Evolutionary conservation across 2,797 vertebrate species (phyloP).

Genomic region (Ficedula albicollis): DNA sequence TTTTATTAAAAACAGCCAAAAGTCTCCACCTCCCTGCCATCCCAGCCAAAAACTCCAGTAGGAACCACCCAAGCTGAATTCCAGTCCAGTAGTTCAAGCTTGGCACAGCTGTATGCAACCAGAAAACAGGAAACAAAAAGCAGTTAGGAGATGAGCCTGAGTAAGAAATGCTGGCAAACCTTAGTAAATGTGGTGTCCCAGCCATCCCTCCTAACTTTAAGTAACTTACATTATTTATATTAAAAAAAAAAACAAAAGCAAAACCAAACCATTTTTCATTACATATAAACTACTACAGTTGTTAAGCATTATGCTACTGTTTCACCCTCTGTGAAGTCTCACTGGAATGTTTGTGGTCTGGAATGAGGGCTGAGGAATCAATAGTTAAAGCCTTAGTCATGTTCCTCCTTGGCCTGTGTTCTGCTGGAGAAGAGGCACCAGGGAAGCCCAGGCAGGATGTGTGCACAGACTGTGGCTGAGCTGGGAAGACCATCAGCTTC

Average conservation of each 20-base stretch:
- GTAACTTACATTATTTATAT: background rate
- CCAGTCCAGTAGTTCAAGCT: background rate
- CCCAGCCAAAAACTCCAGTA: background rate
- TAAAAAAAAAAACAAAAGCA: background rate
- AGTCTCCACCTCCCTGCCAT: background rate
- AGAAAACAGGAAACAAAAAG: slow-evolving; percentile 28
- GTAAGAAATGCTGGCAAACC: background rate
- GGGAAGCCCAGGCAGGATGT: background rate
- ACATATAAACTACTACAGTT: background rate
- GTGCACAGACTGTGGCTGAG: background rate
- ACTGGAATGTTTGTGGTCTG: background rate
- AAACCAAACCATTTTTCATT: background rate
- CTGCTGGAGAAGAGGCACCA: background rate
- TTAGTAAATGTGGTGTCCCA: background rate
- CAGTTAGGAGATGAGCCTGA: background rate
- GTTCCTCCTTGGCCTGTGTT: background rate
- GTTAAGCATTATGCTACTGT: background rate
- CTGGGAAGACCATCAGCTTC: background rate
- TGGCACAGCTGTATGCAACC: background rate
- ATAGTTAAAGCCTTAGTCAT: background rate
- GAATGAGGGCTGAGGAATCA: background rate
- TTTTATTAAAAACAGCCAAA: background rate
- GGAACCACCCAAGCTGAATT: slow-evolving; percentile 29
- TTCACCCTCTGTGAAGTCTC: background rate
- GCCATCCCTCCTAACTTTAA: background rate